Evolutionary conservation across 2,113 vertebrate genomes (phyloP), one percentile per base, ranked within the genome.

Genomic region (Jaculus jaculus): DNA sequence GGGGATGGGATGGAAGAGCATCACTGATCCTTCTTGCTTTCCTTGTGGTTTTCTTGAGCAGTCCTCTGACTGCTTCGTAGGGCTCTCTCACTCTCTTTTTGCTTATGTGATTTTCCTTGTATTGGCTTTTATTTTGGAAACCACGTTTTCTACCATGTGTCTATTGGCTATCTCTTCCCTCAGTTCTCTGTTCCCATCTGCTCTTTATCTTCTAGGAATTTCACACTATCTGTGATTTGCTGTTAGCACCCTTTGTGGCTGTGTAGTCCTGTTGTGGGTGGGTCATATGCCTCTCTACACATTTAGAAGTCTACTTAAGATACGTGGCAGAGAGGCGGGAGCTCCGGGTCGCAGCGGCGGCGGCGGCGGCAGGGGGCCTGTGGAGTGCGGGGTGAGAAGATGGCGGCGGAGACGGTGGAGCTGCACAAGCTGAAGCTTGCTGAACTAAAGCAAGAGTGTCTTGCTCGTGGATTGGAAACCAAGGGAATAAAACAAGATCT

Each of bases 351-450:
- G 96, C 94, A n/a, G 95, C 94, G 95, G 84, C 54, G 0, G 75
- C 80, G 34, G 95, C 94, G 94, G 84, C 54, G 0, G 75, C 80
- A 6, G 34, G 60, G 42, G 87, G 92, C 34, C 73, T 69, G 30
- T 32, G 81, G 91, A 75, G 84, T 78, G 9, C 89, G 93, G 92
- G 91, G 77, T 8, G 94, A 16, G 94, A 99, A 99, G 98, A 99
- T 99, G 99, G 99, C 99, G 92, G 96, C 99, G 11, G 99, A 99
- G 97, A 97, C 98, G 1, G 98, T 99, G 72, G 99, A 99, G 97
- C 98, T 99, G 11, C 99, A 99, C 51, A 99, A 99, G 89, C 98
- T 99, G 63, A 99, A 99, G 99, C 23, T n/a, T n/a, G n/a, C n/a
- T n/a, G n/a, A n/a, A n/a, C n/a, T n/a, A n/a, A n/a, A n/a, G n/a